Evolutionary conservation across 1,140 invertebrate species (phyloP).

Genomic region (Zaprionus tsacasi): DNA sequence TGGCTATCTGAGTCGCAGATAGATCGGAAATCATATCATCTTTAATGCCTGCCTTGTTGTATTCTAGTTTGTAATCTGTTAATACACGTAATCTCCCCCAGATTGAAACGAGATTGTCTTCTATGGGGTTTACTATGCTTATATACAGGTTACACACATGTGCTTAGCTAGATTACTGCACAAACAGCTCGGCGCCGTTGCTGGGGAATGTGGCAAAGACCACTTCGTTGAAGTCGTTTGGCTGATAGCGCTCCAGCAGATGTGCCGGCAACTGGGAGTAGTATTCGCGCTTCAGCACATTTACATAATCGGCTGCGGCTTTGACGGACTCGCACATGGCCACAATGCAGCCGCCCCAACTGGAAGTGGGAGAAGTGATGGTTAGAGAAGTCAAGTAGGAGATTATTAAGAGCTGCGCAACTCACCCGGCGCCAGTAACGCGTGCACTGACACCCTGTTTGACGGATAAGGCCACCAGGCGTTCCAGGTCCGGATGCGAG

Average conservation of each 20-base stretch:
- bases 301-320: conserved; percentile 89
- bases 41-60: conserved; percentile 62
- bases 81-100: conserved; percentile 44
- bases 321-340: conserved; percentile 90
- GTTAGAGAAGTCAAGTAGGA: background rate
- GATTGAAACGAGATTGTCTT: conserved; percentile 1
- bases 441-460: conserved; percentile 91
- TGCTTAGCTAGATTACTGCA: conserved; percentile 36
- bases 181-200: conserved; percentile 85
- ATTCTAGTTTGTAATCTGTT: conserved; percentile 74
- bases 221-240: conserved; percentile 84
- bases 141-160: conserved; percentile 36
- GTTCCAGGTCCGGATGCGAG: conserved; percentile 95
- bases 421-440: conserved; percentile 95
- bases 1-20: conserved; percentile 85
- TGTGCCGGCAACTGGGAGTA: conserved; percentile 85
- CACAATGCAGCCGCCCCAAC: conserved; percentile 98
- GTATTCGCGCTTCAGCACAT: conserved; percentile 89
- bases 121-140: conserved; percentile 27
- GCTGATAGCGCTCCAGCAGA: conserved; percentile 66
- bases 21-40: conserved; percentile 16
- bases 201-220: conserved; percentile 87
- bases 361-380: conserved; percentile 78
- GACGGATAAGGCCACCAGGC: conserved; percentile 91
- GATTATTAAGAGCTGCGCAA: background rate